Evolutionary conservation across 1,140 invertebrate genomes (phyloP).

Genomic region (Drosophila dunni): DNA sequence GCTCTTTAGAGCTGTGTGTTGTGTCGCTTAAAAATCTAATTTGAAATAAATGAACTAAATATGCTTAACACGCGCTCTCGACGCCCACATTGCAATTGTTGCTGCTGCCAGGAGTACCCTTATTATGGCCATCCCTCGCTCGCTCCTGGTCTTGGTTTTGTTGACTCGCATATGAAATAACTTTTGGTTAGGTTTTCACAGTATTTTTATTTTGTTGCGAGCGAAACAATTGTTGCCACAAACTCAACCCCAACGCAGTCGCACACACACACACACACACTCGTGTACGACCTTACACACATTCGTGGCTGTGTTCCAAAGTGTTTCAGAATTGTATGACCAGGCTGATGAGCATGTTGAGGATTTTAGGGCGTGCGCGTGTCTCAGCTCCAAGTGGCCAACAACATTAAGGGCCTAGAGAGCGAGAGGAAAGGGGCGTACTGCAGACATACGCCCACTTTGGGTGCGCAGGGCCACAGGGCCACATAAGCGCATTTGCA

Average conservation of each 20-base stretch:
- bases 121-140: no score
- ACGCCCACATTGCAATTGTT: constrained; percentile 34
- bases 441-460: constrained; percentile 35
- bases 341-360: constrained; percentile 41
- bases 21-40: constrained; percentile 78
- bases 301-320: constrained; percentile 17
- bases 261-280: background rate
- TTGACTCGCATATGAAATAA: constrained; percentile 71
- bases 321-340: constrained; percentile 38
- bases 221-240: constrained; percentile 77
- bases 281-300: constrained; percentile 29
- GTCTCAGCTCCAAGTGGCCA: constrained; percentile 47
- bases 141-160: constrained; percentile 31
- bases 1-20: constrained; percentile 24
- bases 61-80: constrained; percentile 78
- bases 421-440: background rate
- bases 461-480: constrained; percentile 16
- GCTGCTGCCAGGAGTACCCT: background rate
- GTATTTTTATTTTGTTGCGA: constrained; percentile 32
- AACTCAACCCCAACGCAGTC: constrained; percentile 24
- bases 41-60: constrained; percentile 84
- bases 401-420: constrained; percentile 20
- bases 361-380: constrained; percentile 39
- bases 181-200: constrained; percentile 74
- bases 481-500: constrained; percentile 78